Conservation (phyloP, 2,797 vertebrate species). For the Oreortyx pictus region DNA sequence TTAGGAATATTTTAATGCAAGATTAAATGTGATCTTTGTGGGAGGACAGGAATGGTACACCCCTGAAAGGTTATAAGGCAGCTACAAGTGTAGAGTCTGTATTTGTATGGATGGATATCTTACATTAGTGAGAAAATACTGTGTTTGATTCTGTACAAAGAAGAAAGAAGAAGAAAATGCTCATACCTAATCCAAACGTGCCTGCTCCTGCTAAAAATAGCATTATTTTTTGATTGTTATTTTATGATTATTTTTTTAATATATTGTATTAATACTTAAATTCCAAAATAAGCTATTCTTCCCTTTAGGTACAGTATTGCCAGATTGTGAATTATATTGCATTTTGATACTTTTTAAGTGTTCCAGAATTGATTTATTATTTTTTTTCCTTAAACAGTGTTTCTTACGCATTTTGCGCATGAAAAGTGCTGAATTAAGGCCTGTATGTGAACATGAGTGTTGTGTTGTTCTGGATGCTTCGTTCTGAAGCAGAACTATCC, state of each 20-base stretch:
- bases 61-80: neutral
- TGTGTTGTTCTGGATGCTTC: neutral
- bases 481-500: neutral
- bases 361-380: accelerated
- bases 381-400: neutral
- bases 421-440: neutral
- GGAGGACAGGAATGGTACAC: neutral
- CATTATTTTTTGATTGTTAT: too few relatives aligned
- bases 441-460: accelerated
- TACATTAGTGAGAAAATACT: neutral
- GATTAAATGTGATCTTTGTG: neutral
- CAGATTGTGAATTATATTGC: neutral
- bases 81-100: neutral
- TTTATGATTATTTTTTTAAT: neutral
- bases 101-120: neutral
- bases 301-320: neutral
- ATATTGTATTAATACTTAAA: neutral
- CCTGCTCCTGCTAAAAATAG: neutral
- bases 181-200: neutral
- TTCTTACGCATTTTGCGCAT: neutral
- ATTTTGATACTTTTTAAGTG: neutral
- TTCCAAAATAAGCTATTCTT: neutral
- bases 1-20: neutral
- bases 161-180: neutral
- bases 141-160: neutral